Evolutionary conservation across 2,888 invertebrate species (phyloP), one percentile per base, ranked within the genome.

Genomic region (Ichneumoninae sp.): DNA sequence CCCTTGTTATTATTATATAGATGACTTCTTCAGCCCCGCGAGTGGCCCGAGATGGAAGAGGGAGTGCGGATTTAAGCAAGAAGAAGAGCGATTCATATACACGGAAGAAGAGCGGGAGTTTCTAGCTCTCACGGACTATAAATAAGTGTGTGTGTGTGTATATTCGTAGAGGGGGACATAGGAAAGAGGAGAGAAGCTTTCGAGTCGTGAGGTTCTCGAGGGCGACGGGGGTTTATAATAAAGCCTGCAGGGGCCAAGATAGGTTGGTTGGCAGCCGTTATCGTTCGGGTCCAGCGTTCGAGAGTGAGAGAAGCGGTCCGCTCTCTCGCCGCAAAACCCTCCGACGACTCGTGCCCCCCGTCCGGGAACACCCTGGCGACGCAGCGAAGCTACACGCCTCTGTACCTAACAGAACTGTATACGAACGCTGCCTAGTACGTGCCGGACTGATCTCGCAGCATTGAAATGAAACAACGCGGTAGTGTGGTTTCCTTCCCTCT

Each of bases 221-320:
- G 66, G 50, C 62, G 71, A 69, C 62, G 86, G 74, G 79, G 92
- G 92, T 93, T 93, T 93, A 93, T 93, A 93, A 93, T 93, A 93
- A 93, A 93, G 93, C 93, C 93, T 93, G 93, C 91, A 90, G 91
- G 90, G 90, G 90, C 90, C 91, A 91, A 93, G 93, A 93, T 93
- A 93, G 89, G 91, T 90, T 89, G 91, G 82, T 88, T 89, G 90
- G 90, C 89, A 90, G 89, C 88, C 92, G 92, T 93, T 93, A 93
- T 93, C 93, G 89, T 90, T 87, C 91, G 89, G 90, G 93, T 93
- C 93, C 93, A 92, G 92, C 92, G 88, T 91, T 91, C 88, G 89
- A 79, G 82, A 79, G 82, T 40, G 69, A 62, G 54, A 52, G 82
- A 82, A 40, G 66, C 1, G 44, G 66, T 75, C 75, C 54, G 83